Evolutionary conservation across 2,888 invertebrate species (phyloP).

Genomic region (Mechanitis mazaeus): DNA sequence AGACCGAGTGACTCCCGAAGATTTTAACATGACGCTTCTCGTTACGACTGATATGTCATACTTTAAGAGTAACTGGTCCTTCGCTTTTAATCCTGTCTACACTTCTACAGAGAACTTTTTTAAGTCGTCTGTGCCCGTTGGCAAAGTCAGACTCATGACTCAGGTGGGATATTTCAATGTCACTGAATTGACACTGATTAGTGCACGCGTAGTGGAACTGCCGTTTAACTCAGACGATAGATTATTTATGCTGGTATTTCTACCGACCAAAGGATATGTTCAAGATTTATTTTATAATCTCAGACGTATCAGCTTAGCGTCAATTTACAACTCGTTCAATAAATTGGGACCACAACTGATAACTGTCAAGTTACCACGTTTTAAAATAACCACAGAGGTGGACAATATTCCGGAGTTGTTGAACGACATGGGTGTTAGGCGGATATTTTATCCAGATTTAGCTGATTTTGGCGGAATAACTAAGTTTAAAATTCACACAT

Average conservation of each 20-base stretch:
- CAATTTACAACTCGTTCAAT: conserved; percentile 46
- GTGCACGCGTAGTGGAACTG: conserved; percentile 48
- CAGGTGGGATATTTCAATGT: conserved; percentile 46
- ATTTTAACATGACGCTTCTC: conserved; percentile 45
- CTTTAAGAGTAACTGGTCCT: conserved; percentile 48
- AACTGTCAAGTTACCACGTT: conserved; percentile 50
- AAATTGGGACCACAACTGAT: conserved; percentile 35
- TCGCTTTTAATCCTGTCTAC: conserved; percentile 43
- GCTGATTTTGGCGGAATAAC: conserved; percentile 50
- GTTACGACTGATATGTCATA: conserved; percentile 48
- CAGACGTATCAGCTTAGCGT: conserved; percentile 40
- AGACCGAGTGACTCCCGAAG: conserved; percentile 40
- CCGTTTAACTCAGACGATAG: conserved; percentile 38
- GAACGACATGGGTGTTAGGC: conserved; percentile 54
- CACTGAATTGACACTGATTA: conserved; percentile 39
- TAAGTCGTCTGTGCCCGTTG: conserved; percentile 28
- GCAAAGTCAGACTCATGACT: conserved; percentile 55
- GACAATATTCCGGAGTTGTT: conserved; percentile 52
- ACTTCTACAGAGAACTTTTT: conserved; percentile 42
- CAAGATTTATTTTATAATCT: conserved; percentile 47
- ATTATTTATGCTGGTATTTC: conserved; percentile 49
- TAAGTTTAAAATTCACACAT: conserved; percentile 44
- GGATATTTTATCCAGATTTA: conserved; percentile 47
- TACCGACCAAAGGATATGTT: conserved; percentile 40
- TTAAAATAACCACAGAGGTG: conserved; percentile 43